Base-by-base conservation (phyloP, 2,888 invertebrate genomes). In the Ophion costatus region DNA sequence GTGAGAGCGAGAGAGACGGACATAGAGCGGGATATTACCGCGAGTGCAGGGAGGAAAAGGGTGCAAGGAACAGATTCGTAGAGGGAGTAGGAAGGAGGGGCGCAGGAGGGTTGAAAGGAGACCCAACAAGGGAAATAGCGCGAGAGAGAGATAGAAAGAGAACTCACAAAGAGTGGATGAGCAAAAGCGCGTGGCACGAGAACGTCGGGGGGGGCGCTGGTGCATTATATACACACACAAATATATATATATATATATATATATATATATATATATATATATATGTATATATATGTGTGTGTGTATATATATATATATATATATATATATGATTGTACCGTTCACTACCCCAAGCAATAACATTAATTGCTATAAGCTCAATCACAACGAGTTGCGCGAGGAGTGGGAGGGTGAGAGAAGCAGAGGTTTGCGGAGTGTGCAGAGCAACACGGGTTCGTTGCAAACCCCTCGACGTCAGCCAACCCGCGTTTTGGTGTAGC, bases 291-390 rank as follows among this genome's bases (percentile, higher is more conserved):
- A 51, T 56, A 42, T 64, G 56, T n/a, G n/a, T n/a, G n/a, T n/a
- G n/a, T n/a, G n/a, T n/a, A n/a, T n/a, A 45, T 45, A 70, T 77
- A 71, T 77, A 45, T 45, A 70, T 77, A 71, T 77, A 61, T 63
- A 70, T 69, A 64, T 76, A 73, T 51, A 51, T 56, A 42, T 64
- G 56, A 29, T 45, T 20, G 57, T 67, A 3, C 57, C 51, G 86
- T 85, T 81, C 85, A 86, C 88, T 87, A 87, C 89, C 89, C 88
- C 88, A 87, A 90, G 91, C 91, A 92, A 92, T 92, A 92, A 91
- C 90, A 90, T 92, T 92, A 92, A 92, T 92, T 92, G 91, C 91
- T 90, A 89, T 90, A 91, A 90, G 91, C 90, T 90, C 91, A 89
- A 91, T 91, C 89, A 88, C 87, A 87, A 89, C 89, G 85, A 87